Evolutionary conservation across 2,797 vertebrate species (phyloP).

Genomic region (Phalloptychus januarius): DNA sequence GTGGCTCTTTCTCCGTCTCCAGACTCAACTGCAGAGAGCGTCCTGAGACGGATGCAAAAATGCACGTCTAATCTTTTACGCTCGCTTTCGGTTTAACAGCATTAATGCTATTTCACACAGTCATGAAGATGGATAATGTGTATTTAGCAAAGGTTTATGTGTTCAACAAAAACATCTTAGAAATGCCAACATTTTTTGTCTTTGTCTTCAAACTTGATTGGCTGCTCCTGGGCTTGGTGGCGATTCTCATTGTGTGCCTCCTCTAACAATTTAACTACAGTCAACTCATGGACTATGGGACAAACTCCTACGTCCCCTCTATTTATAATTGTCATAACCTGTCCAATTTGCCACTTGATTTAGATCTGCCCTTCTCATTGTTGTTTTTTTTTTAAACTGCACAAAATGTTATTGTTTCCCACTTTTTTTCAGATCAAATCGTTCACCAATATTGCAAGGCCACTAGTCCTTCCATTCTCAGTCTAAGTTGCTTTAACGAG

Average conservation of each 20-base stretch:
- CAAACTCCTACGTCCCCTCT: too few species aligned
- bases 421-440: too few species aligned
- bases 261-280: not conserved
- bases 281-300: not conserved
- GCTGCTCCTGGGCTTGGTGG: not conserved
- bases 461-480: too few species aligned
- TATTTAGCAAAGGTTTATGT: slow-evolving; percentile 60
- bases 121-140: slow-evolving; percentile 64
- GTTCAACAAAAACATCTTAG: slow-evolving; percentile 47
- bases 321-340: not conserved
- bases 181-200: not conserved
- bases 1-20: slow-evolving; percentile 45
- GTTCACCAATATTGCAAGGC: not conserved
- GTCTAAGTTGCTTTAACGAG: not conserved
- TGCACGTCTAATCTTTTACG: slow-evolving; percentile 67
- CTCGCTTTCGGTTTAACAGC: slow-evolving; percentile 62
- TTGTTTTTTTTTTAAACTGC: not conserved
- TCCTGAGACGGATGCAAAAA: slow-evolving; percentile 72
- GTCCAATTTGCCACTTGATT: too few species aligned
- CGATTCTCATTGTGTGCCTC: not conserved
- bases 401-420: not conserved
- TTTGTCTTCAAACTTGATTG: not conserved
- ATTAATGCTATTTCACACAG: slow-evolving; percentile 65
- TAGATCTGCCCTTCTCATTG: not conserved
- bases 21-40: slow-evolving; percentile 48